Evolutionary conservation across 2,888 invertebrate genomes (phyloP).

Genomic region (Stenichneumon culpator): DNA sequence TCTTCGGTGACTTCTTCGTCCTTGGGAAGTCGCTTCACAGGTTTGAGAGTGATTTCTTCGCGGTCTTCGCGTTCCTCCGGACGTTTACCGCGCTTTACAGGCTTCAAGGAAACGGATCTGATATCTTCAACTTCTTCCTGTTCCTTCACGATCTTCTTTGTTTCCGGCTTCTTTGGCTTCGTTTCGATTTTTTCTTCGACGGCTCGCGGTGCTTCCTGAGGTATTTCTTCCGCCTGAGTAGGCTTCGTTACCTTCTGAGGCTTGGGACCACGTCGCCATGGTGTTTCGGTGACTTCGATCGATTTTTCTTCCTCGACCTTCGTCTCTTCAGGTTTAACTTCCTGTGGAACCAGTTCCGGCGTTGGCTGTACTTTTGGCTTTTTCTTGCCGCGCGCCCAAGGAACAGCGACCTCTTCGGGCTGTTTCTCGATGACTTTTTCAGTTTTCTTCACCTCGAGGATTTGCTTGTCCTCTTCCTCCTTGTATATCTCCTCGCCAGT

Average conservation of each 20-base stretch:
- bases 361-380: slow-evolving; percentile 68
- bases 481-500: slow-evolving; percentile 68
- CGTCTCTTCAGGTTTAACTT: slow-evolving; percentile 48
- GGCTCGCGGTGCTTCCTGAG: slow-evolving; percentile 73
- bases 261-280: slow-evolving; percentile 77
- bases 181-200: slow-evolving; percentile 83
- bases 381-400: slow-evolving; percentile 75
- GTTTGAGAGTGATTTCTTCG: slow-evolving; percentile 71
- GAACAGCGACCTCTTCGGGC: slow-evolving; percentile 74
- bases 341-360: slow-evolving; percentile 43
- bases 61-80: slow-evolving; percentile 82
- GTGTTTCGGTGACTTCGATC: slow-evolving; percentile 80
- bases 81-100: slow-evolving; percentile 69
- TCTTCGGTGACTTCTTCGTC: slow-evolving; percentile 84
- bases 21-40: slow-evolving; percentile 72
- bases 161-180: slow-evolving; percentile 68
- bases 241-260: slow-evolving; percentile 64
- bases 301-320: slow-evolving; percentile 78
- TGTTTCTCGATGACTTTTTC: slow-evolving; percentile 66
- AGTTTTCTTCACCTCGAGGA: slow-evolving; percentile 56
- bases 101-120: slow-evolving; percentile 71
- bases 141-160: slow-evolving; percentile 66
- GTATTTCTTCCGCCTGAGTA: slow-evolving; percentile 52
- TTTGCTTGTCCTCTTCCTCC: slow-evolving; percentile 79
- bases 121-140: slow-evolving; percentile 75